Evolutionary conservation across 2,113 vertebrate species (phyloP).

Genomic region (Madoqua kirkii): DNA sequence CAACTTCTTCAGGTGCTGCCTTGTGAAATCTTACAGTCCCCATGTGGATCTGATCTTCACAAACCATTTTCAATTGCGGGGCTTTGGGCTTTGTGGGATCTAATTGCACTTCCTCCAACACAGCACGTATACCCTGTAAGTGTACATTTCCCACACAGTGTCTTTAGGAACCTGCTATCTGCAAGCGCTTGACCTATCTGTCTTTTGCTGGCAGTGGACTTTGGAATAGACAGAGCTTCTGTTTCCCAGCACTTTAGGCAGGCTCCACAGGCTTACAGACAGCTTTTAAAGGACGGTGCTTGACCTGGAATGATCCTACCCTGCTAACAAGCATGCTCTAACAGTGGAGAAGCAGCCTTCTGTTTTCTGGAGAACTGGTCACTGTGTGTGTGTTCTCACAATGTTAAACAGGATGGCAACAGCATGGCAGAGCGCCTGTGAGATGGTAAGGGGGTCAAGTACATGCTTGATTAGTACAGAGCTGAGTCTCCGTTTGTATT

Average conservation of each 20-base stretch:
- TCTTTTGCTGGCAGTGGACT: background rate
- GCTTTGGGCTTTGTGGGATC: background rate
- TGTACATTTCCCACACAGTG: background rate
- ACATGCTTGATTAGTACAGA: background rate
- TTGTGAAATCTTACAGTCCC: background rate
- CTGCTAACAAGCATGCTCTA: background rate
- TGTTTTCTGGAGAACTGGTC: background rate
- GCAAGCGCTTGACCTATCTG: background rate
- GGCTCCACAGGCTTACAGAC: background rate
- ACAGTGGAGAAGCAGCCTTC: background rate
- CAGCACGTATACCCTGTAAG: background rate
- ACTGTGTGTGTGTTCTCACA: background rate
- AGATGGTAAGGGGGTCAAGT: background rate
- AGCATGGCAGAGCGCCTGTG: background rate
- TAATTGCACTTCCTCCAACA: background rate
- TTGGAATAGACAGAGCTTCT: conserved; percentile 2
- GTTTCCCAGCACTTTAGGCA: background rate
- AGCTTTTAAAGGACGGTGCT: background rate
- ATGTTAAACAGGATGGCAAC: background rate
- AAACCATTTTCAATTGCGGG: background rate
- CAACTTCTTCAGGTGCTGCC: background rate
- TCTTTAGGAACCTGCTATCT: background rate
- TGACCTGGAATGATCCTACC: background rate
- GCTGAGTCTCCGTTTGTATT: background rate
- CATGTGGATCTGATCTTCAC: background rate